Evolutionary conservation across 2,888 invertebrate species (phyloP).

Genomic region (Zygogramma bicolorata): DNA sequence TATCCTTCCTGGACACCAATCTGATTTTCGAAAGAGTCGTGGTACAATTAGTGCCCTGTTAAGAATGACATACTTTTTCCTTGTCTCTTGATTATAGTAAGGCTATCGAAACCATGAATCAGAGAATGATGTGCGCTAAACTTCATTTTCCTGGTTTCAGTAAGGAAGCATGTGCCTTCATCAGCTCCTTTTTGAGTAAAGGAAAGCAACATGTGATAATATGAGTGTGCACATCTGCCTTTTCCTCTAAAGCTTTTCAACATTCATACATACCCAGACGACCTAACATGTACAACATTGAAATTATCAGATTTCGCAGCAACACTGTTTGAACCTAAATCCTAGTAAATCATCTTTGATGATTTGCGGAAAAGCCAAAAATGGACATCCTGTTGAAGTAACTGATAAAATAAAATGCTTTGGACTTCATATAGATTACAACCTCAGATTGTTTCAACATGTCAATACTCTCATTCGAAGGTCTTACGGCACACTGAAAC

Average conservation of each 20-base stretch:
- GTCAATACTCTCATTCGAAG: background rate
- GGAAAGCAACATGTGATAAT: background rate
- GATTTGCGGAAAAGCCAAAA: background rate
- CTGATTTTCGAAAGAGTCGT: background rate
- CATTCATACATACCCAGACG: background rate
- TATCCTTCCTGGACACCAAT: background rate
- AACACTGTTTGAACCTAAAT: background rate
- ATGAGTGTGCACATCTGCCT: background rate
- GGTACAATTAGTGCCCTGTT: background rate
- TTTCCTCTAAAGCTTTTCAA: background rate
- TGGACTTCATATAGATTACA: background rate
- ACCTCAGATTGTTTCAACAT: background rate
- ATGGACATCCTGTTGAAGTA: background rate
- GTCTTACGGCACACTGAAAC: background rate
- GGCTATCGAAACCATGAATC: background rate
- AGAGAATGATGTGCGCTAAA: background rate
- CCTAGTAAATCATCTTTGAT: background rate
- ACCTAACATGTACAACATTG: background rate
- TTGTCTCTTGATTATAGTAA: background rate
- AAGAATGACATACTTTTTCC: background rate
- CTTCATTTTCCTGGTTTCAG: background rate
- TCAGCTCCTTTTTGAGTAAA: background rate
- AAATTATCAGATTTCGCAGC: background rate
- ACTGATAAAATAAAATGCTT: background rate
- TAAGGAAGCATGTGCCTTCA: background rate